Evolutionary conservation across 2,888 invertebrate species (phyloP).

Genomic region (Luperina nickerlii): DNA sequence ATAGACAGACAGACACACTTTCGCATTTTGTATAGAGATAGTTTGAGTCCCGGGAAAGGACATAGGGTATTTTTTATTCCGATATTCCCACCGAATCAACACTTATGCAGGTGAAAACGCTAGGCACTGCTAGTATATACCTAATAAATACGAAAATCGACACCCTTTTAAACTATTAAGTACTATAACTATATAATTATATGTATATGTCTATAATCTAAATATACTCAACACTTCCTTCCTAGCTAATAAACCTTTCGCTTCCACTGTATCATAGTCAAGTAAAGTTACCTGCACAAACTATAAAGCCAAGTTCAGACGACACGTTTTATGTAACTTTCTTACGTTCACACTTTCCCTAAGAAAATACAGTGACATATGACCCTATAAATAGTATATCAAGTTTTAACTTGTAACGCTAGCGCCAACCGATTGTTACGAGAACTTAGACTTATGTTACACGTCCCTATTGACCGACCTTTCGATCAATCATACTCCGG

Average conservation of each 20-base stretch:
- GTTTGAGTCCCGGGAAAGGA: no score
- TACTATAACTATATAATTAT: not conserved
- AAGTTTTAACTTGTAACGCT: slow-evolving; percentile 1
- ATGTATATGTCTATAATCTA: not conserved
- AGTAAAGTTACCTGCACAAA: not conserved
- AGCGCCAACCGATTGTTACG: slow-evolving; percentile 11
- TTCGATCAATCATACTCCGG: slow-evolving; percentile 42
- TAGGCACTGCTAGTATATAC: no score
- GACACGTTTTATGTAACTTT: not conserved
- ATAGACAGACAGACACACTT: no score
- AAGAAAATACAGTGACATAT: not conserved
- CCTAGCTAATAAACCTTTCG: not conserved
- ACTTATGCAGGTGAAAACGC: no score
- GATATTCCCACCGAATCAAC: no score
- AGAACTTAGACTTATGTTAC: slow-evolving; percentile 23
- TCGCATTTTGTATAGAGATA: no score
- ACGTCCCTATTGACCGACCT: slow-evolving; percentile 52
- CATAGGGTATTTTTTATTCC: no score
- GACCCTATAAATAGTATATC: slow-evolving; percentile 11
- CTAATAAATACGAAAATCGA: not conserved
- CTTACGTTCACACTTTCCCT: not conserved
- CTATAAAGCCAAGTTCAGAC: not conserved
- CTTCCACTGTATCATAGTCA: not conserved
- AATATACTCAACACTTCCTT: not conserved
- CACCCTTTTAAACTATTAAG: not conserved